Evolutionary conservation across 2,888 invertebrate genomes (phyloP), one percentile per base, ranked within the genome.

Genomic region (Lasius fuliginosus): DNA sequence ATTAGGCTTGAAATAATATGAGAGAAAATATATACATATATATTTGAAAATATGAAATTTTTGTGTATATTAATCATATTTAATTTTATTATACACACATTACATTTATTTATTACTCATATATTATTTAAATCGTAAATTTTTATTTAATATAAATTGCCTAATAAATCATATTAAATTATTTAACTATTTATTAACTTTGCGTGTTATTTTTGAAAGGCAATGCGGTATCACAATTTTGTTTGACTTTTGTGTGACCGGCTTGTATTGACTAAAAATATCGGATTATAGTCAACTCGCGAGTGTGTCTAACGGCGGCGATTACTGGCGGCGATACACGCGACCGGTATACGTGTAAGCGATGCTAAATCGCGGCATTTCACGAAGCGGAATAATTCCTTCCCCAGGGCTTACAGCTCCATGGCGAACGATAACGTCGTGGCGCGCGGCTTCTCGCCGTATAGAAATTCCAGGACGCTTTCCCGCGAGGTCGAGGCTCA

Each of bases 311-410:
- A 73, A 79, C 71, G 27, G 82, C 67, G 46, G 30, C 81, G 84
- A 85, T 83, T 79, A 56, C 71, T 76, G 33, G 71, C 64, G 67
- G 79, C 76, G 79, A 79, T 79, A 75, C 75, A 75, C 71, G 74
- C 71, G 84, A 79, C 79, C 53, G 46, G 73, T 58, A 73, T 60
- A 69, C 42, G 71, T 69, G 62, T 84, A 36, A 49, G 62, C 81
- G 69, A 68, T 62, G 62, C 40, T 64, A 49, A 67, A 68, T 83
- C 84, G 69, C 85, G 85, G 75, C 84, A 85, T 85, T 85, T 85
- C 85, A 84, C 84, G 85, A 84, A 82, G 85, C 85, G 64, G 84
- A 85, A 81, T 81, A 85, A 85, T 84, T 84, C 71, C 76, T 62
- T 76, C 53, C 56, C 60, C 84, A 49, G 83, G 60, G 71, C 71